These are phyloP conservation scores for Saturnia pavonia DNA, from an alignment of 2,888 invertebrate genomes.

Conservation along the genomic window DNA sequence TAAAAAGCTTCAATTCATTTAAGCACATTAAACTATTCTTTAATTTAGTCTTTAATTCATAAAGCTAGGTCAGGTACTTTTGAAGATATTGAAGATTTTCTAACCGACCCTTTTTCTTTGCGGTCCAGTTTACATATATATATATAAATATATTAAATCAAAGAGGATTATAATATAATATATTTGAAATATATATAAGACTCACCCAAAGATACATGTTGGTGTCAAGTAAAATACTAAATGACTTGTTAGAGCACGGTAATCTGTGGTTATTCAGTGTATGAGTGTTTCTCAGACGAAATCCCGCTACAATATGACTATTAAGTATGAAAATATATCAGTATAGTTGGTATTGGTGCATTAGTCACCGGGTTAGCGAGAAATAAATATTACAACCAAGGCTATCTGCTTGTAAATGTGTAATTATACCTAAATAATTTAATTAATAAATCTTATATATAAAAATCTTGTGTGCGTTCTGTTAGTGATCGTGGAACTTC, in stretches of 20 bases:
- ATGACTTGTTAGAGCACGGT: neutral
- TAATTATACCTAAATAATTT: neutral
- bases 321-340: neutral
- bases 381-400: neutral
- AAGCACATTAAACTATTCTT: too few species aligned
- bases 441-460: too few species aligned
- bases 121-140: too few species aligned
- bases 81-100: too few species aligned
- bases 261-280: neutral
- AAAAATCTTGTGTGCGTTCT: too few species aligned
- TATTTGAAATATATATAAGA: neutral
- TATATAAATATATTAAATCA: too few species aligned
- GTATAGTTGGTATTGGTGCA: neutral
- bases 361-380: neutral
- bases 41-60: too few species aligned
- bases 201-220: slow-evolving; percentile 5
- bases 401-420: neutral
- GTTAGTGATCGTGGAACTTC: too few species aligned
- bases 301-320: neutral
- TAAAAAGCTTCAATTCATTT: too few species aligned
- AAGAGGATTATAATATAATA: neutral
- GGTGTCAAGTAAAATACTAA: neutral
- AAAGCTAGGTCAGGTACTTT: too few species aligned
- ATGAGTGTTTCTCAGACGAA: neutral
- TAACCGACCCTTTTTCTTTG: too few species aligned